A percentile compares a stretch with the other conserved stretches of the same genome.
Conservation (phyloP, 2,113 vertebrate species). For the Oceanodroma tethys region DNA sequence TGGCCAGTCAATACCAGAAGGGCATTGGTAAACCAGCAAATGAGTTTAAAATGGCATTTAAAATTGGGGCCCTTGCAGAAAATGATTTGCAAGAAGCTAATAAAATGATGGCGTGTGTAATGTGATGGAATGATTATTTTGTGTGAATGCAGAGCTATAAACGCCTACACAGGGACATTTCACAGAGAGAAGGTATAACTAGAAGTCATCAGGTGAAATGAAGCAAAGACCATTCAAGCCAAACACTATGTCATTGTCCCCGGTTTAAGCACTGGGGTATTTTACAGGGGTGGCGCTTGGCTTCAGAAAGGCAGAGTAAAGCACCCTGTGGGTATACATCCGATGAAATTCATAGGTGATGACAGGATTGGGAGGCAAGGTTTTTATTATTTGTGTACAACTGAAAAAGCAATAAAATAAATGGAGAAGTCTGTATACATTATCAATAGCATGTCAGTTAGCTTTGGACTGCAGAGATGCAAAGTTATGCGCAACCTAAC, state of each 20-base stretch:
- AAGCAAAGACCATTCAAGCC: slow-evolving; percentile 11
- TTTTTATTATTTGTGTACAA: neutral
- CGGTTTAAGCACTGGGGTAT: neutral
- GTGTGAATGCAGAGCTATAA: neutral
- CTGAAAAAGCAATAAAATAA: slow-evolving; percentile 1
- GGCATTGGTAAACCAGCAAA: neutral
- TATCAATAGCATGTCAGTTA: neutral
- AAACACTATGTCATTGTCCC: neutral
- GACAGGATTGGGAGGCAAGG: neutral
- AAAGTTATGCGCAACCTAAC: neutral
- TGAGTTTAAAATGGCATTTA: neutral
- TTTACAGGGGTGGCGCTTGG: neutral
- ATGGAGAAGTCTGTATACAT: neutral
- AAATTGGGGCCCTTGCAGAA: neutral
- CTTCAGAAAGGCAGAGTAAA: neutral
- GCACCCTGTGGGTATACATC: neutral
- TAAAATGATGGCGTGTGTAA: neutral
- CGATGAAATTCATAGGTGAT: neutral
- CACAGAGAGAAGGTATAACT: neutral
- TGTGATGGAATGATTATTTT: slow-evolving; percentile 2
- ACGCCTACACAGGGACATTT: neutral
- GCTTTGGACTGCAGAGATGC: neutral
- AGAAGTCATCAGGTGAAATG: slow-evolving; percentile 30
- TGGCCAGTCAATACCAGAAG: neutral
- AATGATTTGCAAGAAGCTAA: neutral